phyloP scores from a whole-genome alignment of 2,797 vertebrate species.

The Phrynocephalus vlangalii region DNA sequence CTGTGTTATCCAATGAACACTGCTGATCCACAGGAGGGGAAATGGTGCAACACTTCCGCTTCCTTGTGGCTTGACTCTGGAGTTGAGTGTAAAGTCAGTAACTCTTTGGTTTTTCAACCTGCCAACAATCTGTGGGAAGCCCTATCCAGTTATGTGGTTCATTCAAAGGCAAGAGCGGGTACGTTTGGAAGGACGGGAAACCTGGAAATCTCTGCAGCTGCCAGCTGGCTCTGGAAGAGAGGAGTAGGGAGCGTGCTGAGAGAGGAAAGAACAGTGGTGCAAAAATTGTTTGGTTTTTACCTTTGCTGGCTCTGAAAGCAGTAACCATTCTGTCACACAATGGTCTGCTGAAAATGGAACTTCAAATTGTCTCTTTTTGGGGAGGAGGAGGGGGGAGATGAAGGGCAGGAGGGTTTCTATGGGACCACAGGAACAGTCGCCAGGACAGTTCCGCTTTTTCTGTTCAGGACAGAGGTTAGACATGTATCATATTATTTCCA shows the following conservation, averaged over 20 bases:
- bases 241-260: background rate
- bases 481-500: conserved; percentile 11
- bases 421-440: background rate
- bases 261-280: conserved; percentile 29
- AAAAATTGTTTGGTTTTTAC: conserved; percentile 25
- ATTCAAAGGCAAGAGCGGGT: background rate
- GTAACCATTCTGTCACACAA: background rate
- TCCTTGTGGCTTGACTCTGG: background rate
- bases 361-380: fast-evolving
- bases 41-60: background rate
- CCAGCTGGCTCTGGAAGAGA: conserved; percentile 18
- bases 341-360: background rate
- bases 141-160: background rate
- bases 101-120: conserved; percentile 29
- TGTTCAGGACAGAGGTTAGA: background rate
- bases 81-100: conserved; percentile 1
- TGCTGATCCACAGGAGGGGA: background rate
- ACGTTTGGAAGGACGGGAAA: conserved; percentile 14
- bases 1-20: background rate
- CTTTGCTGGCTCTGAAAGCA: background rate
- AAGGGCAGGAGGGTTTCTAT: fast-evolving
- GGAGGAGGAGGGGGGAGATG: background rate
- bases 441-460: background rate
- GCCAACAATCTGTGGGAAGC: conserved; percentile 24
- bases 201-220: conserved; percentile 6